Evolutionary conservation across 2,113 vertebrate genomes (phyloP).

Genomic region (Sylvilagus bachmani): DNA sequence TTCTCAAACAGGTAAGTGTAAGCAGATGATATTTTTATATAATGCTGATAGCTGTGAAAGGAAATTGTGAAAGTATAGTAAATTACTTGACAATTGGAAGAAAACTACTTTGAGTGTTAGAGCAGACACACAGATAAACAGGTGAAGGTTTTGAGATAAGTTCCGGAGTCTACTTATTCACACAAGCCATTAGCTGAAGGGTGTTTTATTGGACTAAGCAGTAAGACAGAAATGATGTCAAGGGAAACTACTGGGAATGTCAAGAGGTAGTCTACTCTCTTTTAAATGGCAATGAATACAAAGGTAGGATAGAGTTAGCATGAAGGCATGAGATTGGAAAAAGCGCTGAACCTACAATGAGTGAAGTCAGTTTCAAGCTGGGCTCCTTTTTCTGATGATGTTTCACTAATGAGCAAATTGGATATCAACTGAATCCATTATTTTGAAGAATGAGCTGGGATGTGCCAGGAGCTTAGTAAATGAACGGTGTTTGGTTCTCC

Average conservation of each 20-base stretch:
- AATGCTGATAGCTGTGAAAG: constrained; percentile 12
- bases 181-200: constrained; percentile 48
- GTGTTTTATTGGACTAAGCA: neutral
- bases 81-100: constrained; percentile 63
- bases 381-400: neutral
- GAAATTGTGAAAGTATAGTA: neutral
- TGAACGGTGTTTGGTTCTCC: neutral
- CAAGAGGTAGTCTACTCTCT: neutral
- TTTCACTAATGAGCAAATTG: neutral
- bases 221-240: constrained; percentile 11
- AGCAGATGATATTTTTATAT: constrained; percentile 8
- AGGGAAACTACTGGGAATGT: neutral
- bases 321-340: neutral
- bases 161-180: constrained; percentile 30
- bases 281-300: neutral
- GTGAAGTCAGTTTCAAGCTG: neutral
- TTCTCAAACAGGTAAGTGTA: constrained; percentile 35
- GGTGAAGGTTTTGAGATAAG: constrained; percentile 31
- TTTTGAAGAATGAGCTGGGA: neutral
- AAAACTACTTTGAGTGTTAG: constrained; percentile 42
- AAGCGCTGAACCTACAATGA: neutral
- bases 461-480: neutral
- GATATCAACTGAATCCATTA: neutral
- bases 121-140: neutral
- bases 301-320: neutral